Conservation (phyloP, 2,113 vertebrate genomes). For the Himantopus leucocephalus region DNA sequence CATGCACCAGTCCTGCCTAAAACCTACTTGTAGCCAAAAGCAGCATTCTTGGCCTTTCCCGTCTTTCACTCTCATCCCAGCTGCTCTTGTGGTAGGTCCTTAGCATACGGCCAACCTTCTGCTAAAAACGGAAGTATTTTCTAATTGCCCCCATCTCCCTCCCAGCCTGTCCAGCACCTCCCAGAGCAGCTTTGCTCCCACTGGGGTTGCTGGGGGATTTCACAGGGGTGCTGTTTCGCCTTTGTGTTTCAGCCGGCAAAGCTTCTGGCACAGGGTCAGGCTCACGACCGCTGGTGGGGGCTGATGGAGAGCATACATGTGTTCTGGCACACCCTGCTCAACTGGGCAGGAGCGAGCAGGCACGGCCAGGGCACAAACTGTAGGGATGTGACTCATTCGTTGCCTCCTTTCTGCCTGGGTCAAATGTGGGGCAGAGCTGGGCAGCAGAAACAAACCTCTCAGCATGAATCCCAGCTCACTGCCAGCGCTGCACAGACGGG, state of each 20-base stretch:
- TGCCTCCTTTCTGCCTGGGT: background rate
- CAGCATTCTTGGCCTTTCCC: background rate
- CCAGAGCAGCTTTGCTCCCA: background rate
- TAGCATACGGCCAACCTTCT: background rate
- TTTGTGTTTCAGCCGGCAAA: background rate
- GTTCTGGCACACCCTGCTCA: background rate
- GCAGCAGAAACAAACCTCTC: background rate
- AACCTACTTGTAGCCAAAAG: background rate
- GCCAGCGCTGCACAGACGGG: background rate
- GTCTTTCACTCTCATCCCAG: background rate
- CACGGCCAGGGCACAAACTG: rapidly evolving
- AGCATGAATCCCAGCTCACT: background rate
- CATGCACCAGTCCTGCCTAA: background rate
- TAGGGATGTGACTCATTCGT: background rate
- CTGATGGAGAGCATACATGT: background rate
- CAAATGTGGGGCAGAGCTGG: background rate
- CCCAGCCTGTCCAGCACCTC: background rate
- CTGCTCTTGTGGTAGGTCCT: background rate
- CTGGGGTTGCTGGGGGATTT: background rate
- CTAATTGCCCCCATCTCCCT: background rate
- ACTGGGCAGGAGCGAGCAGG: background rate
- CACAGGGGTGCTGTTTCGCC: background rate
- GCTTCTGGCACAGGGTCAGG: background rate
- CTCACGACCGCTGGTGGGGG: rapidly evolving
- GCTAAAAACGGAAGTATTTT: background rate